phyloP scores from a whole-genome alignment of 2,888 invertebrate genomes.

The Eupithecia exiguata region DNA sequence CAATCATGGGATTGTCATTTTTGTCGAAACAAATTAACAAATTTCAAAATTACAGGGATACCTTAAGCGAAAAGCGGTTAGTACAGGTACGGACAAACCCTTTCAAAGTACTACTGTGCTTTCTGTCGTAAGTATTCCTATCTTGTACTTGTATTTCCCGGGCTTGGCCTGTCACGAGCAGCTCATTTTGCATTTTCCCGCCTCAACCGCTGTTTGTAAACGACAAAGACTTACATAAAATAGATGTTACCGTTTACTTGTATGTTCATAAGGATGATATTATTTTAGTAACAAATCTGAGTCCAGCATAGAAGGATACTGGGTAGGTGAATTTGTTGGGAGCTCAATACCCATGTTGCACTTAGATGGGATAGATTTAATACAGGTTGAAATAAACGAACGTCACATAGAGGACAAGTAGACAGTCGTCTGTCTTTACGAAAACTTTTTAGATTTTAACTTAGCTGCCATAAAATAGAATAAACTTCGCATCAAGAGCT shows the following conservation, averaged over 20 bases:
- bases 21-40: no score
- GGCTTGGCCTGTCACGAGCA: slow-evolving; percentile 60
- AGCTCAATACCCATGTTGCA: not conserved
- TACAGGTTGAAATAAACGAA: not conserved
- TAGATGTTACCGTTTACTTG: slow-evolving; percentile 23
- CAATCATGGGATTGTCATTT: no score
- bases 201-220: slow-evolving; percentile 51
- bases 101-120: not conserved
- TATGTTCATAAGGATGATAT: not conserved
- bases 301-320: not conserved
- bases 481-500: no score
- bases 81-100: no score
- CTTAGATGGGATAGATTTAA: not conserved
- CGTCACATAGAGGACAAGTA: no score
- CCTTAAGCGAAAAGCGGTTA: no score
- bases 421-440: no score
- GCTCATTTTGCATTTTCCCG: slow-evolving; percentile 65
- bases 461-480: no score
- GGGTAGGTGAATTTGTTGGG: not conserved
- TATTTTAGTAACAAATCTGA: not conserved
- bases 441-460: no score
- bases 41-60: no score
- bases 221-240: slow-evolving; percentile 35
- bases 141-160: slow-evolving; percentile 26
- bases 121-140: not conserved